Evolutionary conservation across 1,140 invertebrate species (phyloP), one percentile per base, ranked within the genome.

Genomic region (Cyclargus thomasi): DNA sequence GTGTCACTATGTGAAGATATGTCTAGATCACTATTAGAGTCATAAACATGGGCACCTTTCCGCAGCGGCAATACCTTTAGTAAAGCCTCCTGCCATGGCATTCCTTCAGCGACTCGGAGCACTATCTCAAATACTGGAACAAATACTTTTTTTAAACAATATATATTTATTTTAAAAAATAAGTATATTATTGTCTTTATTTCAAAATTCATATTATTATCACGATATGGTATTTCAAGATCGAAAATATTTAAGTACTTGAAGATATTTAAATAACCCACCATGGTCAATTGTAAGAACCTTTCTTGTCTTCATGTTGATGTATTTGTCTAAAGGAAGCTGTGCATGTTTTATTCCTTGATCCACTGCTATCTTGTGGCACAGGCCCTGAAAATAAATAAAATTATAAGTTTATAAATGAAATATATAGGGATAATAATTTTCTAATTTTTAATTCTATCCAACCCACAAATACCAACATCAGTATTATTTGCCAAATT

Each of bases 211-310:
- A 29, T 29, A 29, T 7, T 29, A 29, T 7, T 29, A 29, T 29
- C 8, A 7, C 5, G 29, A 29, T 7, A 29, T 4, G 29, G 8
- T 0, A 29, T 29, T 29, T 29, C n/a, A n/a, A n/a, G 29, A 7
- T 29, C 23, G 3, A 4, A 53, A 18, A 55, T 55, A 18, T 55
- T 29, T 29, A 29, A 6, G 2, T 3, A 29, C 6, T 29, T 29
- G 5, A 29, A 2, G 29, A 29, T 7, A 3, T 7, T 29, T 29
- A 29, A 29, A 29, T 53, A 73, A 70, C 76, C 87, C 93, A 97
- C 97, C 97, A 92, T 99, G 98, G 91, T 99, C 97, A 70, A 99
- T 96, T 22, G 98, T 97, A 39, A 99, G 92, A 55, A 99, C 97
- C 92, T 97, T 97, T 79, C 98, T 93, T 7, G 96, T 96, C 91